These are phyloP conservation scores for Pipra filicauda DNA, from an alignment of 2,113 vertebrate species.

Conservation along the genomic window DNA sequence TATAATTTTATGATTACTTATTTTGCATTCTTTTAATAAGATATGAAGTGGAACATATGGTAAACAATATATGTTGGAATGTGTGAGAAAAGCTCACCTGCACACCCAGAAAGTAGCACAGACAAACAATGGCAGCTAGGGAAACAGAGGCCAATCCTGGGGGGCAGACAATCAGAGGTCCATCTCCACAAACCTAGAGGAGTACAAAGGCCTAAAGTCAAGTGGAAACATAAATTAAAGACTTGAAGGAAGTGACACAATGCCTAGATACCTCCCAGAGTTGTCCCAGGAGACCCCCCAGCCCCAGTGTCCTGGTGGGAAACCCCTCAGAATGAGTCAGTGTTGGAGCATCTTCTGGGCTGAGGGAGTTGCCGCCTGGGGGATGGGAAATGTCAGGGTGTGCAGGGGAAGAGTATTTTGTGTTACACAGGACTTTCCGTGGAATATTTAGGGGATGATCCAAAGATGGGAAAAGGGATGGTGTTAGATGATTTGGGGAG, in stretches of 20 bases:
- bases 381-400: accelerated
- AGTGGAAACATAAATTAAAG: not conserved
- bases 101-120: not conserved
- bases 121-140: not conserved
- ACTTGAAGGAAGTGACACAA: not conserved
- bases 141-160: not conserved
- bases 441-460: not conserved
- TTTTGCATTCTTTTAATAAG: not conserved
- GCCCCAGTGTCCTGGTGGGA: not conserved
- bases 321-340: not conserved
- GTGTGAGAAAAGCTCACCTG: not conserved
- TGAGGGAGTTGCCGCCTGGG: not conserved
- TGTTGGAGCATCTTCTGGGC: not conserved
- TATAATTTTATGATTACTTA: not conserved
- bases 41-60: not conserved
- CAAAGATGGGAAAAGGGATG: not conserved
- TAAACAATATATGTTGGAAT: not conserved
- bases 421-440: not conserved
- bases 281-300: not conserved
- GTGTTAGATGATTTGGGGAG: not conserved
- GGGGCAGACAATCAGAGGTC: not conserved
- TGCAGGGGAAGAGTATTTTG: not conserved
- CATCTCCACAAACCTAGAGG: not conserved
- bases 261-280: not conserved
- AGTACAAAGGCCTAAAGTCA: not conserved